Percentiles rank a stretch among this genome's conserved stretches.
Evolutionary conservation across 1,140 invertebrate species (phyloP).

Genomic region (Drosophila kohkoa): DNA sequence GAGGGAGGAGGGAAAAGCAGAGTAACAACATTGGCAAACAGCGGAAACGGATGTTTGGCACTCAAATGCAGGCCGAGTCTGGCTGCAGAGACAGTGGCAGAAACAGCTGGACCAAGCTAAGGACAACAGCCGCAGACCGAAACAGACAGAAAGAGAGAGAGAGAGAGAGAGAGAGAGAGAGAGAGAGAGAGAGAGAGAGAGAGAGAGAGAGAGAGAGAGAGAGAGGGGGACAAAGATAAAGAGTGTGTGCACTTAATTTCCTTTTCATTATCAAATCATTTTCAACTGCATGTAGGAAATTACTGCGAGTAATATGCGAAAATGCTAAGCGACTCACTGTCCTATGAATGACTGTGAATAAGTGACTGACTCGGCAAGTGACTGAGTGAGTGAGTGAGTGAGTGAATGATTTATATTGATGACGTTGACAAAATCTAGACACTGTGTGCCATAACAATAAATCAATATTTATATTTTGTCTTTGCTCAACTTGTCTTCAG

Average conservation of each 20-base stretch:
- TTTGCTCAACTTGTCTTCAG: constrained; percentile 17
- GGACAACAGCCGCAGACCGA: background rate
- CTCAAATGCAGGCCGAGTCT: constrained; percentile 54
- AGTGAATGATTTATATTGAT: constrained; percentile 57
- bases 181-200: background rate
- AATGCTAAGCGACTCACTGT: constrained; percentile 25
- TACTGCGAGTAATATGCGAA: constrained; percentile 54
- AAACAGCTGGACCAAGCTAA: constrained; percentile 29
- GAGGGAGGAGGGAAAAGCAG: background rate
- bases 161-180: background rate
- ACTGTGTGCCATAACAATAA: constrained; percentile 23
- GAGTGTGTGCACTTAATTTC: constrained; percentile 57
- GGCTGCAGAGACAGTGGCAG: constrained; percentile 13
- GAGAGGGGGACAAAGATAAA: background rate
- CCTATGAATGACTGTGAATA: constrained; percentile 13
- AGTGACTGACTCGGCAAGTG: constrained; percentile 8
- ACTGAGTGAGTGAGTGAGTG: constrained; percentile 23
- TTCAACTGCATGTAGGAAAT: constrained; percentile 57
- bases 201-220: background rate
- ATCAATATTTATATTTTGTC: constrained; percentile 42
- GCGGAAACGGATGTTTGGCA: constrained; percentile 65
- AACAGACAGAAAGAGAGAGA: background rate
- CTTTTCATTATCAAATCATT: constrained; percentile 69
- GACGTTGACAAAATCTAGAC: constrained; percentile 38
- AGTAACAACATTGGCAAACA: constrained; percentile 46